Evolutionary conservation across 53 echinoderm and acorn worm species (phyloP).

Genomic region (Holothuria scabra): DNA sequence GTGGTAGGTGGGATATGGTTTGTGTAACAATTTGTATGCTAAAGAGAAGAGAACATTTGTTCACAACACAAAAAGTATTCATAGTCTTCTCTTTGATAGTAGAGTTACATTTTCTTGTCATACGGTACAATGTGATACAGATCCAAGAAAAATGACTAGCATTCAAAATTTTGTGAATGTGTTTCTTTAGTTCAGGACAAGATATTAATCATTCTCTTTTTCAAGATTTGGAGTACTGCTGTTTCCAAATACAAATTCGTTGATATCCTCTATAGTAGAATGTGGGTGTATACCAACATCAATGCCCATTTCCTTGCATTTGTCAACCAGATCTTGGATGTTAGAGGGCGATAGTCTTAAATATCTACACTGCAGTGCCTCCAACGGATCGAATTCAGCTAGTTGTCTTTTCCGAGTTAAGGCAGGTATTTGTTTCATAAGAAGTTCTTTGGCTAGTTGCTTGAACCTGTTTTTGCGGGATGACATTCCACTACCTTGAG

Average conservation of each 20-base stretch:
- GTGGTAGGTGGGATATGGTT: no score
- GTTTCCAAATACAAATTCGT: constrained; percentile 69
- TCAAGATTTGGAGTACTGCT: no score
- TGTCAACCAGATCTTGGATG: constrained; percentile 51
- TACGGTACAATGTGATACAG: no score
- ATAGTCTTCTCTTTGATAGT: no score
- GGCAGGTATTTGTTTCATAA: constrained; percentile 31
- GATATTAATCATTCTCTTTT: no score
- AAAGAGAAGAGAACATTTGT: no score
- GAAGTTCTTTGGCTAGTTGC: constrained; percentile 33
- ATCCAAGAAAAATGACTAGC: no score
- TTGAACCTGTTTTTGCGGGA: constrained; percentile 26
- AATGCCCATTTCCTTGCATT: constrained; percentile 80
- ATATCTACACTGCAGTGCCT: constrained; percentile 68
- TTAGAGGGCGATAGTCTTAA: constrained; percentile 69
- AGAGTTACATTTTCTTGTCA: no score
- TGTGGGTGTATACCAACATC: constrained; percentile 84
- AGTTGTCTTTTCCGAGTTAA: constrained; percentile 24
- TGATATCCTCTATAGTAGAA: constrained; percentile 71
- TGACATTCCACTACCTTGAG: neutral
- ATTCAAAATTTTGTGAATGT: no score
- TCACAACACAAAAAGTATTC: no score
- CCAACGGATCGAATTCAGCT: constrained; percentile 61
- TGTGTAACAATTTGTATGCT: no score
- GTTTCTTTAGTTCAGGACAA: no score